Evolutionary conservation across 2,888 invertebrate genomes (phyloP), one percentile per base, ranked within the genome.

Genomic region (Diploptera punctata): DNA sequence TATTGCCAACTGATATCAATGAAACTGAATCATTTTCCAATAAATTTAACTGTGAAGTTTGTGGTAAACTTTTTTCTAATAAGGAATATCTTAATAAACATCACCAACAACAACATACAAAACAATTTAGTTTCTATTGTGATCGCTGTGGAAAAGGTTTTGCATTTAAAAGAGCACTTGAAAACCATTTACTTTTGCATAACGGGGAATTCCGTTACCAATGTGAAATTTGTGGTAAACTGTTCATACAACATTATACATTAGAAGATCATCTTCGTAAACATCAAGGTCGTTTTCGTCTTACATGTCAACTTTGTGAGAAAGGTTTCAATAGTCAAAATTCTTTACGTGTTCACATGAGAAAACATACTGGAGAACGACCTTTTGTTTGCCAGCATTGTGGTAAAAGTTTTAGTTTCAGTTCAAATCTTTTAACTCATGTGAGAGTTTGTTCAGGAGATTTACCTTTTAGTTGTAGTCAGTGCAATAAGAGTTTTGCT

Each of bases 71-170:
- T n/a, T 78, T 80, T 73, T 73, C 77, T 13, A 73, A 67, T 31
- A 75, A 77, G 67, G 74, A 72, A 31, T 72, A 74, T 57, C 76
- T 79, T 67, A 73, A 76, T 33, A 73, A 75, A 13, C 80, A 80
- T 67, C 61, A 69, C n/a, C 68, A 76, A 52, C 76, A 75, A 52
- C 75, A 77, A 4, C 77, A 77, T 62, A 74, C 74, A 18, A 74
- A 77, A 67, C 72, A 74, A 21, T 73, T 73, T 54, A 73, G 68
- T 65, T 77, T 76, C 49, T 74, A 67, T 62, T 80, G 80, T 76
- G 78, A 78, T 52, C 77, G 77, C 49, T 80, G 80, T 76, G 75
- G 76, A 61, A 75, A 75, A 70, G 75, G 74, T 13, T 80, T 79
- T 71, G 62, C 74, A 5, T 72, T 76, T 29, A 76, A 76, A 74